Base-by-base conservation (phyloP, 2,113 vertebrate genomes). In the Sylvilagus bachmani region DNA sequence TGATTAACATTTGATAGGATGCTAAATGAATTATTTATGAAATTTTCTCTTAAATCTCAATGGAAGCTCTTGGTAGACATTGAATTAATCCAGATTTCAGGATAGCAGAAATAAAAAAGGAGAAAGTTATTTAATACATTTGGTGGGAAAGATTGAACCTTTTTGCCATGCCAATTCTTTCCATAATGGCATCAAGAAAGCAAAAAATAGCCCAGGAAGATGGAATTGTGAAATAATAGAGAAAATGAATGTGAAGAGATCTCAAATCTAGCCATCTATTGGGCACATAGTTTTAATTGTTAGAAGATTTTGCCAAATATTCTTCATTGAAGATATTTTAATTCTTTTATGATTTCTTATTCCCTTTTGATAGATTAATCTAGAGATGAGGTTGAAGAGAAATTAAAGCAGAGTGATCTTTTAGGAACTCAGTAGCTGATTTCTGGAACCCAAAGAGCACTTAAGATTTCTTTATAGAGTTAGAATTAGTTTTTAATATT, bases 1-100 rank as follows among this genome's bases (percentile, higher is more conserved):
- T 97, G 96, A 98, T 98, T 98, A 98, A 98, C 96, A 96, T 98
- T 98, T 96, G 95, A 79, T 97, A 98, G 91, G 94, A 79, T 98
- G 92, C 94, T 98, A 96, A 98, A 89, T 97, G 89, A 97, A 85
- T 96, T 0, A 61, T 96, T 98, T 96, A 64, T 95, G 44, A 96
- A 96, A 69, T 97, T 97, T 97, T 98, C 74, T 97, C 62, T 92
- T 80, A 87, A 94, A 89, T 96, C 92, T 98, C 97, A 97, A 97
- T 96, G 82, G 29, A 96, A 88, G 78, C 5, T 2, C 0, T 7
- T 98, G 86, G 86, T 96, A 97, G 93, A 73, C 70, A 70, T 80
- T 97, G 95, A 97, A 97, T 90, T 92, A 44, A 94, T 7, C 64
- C 38, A 93, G 94, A 91, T 90, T 93, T 88, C 70, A 88, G 95